Evolutionary conservation across 2,113 vertebrate species (phyloP), one percentile per base, ranked within the genome.

Genomic region (Grammomys surdaster): DNA sequence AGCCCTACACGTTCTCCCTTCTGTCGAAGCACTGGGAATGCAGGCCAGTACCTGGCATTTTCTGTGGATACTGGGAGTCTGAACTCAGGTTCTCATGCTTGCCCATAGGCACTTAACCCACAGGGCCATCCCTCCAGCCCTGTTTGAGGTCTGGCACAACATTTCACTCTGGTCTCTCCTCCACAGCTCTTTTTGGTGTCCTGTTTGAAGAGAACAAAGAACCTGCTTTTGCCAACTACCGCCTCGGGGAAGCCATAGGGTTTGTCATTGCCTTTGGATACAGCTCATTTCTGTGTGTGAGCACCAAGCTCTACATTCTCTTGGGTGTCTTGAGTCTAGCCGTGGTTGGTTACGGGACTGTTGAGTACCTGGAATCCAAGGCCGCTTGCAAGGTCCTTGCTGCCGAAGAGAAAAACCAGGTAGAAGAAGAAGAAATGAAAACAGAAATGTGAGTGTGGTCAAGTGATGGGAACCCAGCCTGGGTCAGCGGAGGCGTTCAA

Each of bases 151-250:
- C 51, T 16, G 17, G 17, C 3, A 14, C 46, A 16, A 10, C 10
- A 5, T 20, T 10, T 58, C 58, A 48, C 20, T 20, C 40, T 2
- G 0, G 3, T 65, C n/a, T 97, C 67, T 90, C 11, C 26, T 24
- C 95, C n/a, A 4, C 98, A 99, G 99, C 98, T 36, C 98, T 99
- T 3, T 99, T 99, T 0, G 99, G 99, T 0, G 48, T 99, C 93
- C 98, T 99, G 51, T 99, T 99, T 96, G 97, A 99, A 24, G 95
- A 96, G 16, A 93, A 98, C 95, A 99, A 99, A 95, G 99, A 99
- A 96, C 99, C 99, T 0, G 99, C 99, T 1, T 99, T 99, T 43
- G 99, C 99, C 76, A 99, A 99, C 98, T 99, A 99, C 97, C 99
- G 99, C 24, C 99, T 99, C 91, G 99, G 99, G 99, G 99, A 99